These are phyloP conservation scores for Dasyprocta punctata DNA, from an alignment of 2,113 vertebrate species.

Conservation along the genomic window DNA sequence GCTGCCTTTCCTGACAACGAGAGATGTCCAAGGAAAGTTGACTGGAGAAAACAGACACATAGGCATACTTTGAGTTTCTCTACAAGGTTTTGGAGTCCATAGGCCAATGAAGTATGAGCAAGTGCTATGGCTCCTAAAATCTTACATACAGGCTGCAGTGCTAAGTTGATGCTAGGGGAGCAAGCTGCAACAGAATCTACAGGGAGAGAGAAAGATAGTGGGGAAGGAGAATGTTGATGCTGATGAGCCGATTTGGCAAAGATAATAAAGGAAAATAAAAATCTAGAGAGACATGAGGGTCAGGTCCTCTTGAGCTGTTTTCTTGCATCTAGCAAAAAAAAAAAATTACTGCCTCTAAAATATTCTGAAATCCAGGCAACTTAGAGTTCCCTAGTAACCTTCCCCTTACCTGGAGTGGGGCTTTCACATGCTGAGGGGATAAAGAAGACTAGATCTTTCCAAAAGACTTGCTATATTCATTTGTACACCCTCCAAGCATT, in stretches of 20 bases:
- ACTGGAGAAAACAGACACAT: background rate
- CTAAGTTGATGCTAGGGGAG: background rate
- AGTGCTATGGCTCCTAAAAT: conserved; percentile 18
- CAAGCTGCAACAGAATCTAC: conserved; percentile 14
- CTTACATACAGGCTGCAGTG: background rate
- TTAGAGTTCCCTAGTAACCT: background rate
- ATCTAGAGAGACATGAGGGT: background rate
- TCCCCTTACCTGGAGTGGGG: background rate
- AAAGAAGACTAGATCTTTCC: background rate
- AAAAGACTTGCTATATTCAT: background rate
- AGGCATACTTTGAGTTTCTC: background rate
- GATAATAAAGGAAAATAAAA: background rate
- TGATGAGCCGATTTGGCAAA: background rate
- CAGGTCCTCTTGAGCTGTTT: background rate
- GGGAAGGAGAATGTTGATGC: background rate
- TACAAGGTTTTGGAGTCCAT: conserved; percentile 6
- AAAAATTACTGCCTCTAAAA: background rate
- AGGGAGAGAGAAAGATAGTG: background rate
- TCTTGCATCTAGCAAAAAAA: background rate
- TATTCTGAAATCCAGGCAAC: background rate
- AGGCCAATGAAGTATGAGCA: background rate
- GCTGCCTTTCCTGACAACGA: background rate
- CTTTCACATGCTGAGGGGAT: background rate
- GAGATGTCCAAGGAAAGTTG: background rate
- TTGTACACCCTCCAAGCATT: background rate